Evolutionary conservation across 2,797 vertebrate species (phyloP).

Genomic region (Leptoclinus maculatus): DNA sequence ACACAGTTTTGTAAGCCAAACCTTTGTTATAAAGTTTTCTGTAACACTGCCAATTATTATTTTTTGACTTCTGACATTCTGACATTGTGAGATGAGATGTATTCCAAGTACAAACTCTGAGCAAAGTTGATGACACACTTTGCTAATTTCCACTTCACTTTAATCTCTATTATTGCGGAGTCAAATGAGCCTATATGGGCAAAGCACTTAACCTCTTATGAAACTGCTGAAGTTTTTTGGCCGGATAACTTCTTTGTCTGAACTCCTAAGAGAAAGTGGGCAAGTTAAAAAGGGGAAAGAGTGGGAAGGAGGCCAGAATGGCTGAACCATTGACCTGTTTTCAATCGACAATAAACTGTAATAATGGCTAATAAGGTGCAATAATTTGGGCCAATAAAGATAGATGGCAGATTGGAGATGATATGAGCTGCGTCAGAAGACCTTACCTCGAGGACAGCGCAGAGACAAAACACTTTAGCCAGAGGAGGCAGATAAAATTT

Average conservation of each 20-base stretch:
- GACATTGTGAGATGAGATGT: slow-evolving; percentile 54
- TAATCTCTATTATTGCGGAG: slow-evolving; percentile 66
- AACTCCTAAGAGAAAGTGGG: slow-evolving; percentile 48
- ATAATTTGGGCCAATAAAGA: slow-evolving; percentile 82
- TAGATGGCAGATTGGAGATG: slow-evolving; percentile 72
- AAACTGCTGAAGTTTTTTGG: slow-evolving; percentile 70
- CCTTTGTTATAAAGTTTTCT: slow-evolving; percentile 54
- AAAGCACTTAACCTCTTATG: slow-evolving; percentile 69
- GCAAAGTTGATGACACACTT: slow-evolving; percentile 50
- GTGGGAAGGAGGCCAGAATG: slow-evolving; percentile 70
- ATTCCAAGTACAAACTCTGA: slow-evolving; percentile 54
- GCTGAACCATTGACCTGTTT: slow-evolving; percentile 69
- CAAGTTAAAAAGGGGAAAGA: slow-evolving; percentile 67
- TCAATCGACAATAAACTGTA: slow-evolving; percentile 77
- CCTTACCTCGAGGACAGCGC: slow-evolving; percentile 73
- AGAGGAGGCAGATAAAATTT: slow-evolving; percentile 68
- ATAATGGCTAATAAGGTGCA: slow-evolving; percentile 78
- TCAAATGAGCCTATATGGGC: slow-evolving; percentile 50
- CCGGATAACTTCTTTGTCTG: slow-evolving; percentile 49
- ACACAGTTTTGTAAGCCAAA: slow-evolving; percentile 49
- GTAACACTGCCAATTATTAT: slow-evolving; percentile 55
- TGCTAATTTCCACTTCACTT: slow-evolving; percentile 66
- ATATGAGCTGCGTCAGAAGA: slow-evolving; percentile 69
- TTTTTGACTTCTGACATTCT: slow-evolving; percentile 47
- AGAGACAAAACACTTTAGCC: slow-evolving; percentile 80